Evolutionary conservation across 1,140 invertebrate genomes (phyloP), one percentile per base, ranked within the genome.

Genomic region (Tetragonula clypearis): DNA sequence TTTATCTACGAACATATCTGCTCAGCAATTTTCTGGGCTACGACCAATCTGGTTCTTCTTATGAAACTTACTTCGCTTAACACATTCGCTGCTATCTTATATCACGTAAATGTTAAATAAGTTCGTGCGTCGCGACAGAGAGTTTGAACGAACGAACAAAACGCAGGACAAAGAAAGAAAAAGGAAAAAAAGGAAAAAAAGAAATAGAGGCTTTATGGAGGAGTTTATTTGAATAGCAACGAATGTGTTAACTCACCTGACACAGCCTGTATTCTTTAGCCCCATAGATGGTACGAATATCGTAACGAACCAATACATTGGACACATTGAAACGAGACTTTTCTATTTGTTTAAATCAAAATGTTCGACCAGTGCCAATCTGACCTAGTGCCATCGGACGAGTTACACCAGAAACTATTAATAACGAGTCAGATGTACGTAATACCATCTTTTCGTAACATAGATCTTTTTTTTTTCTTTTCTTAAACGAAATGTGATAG

Each of bases 351-450:
- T 65, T 14, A n/a, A 49, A 71, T 41, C 21, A 19, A 56, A 69
- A 56, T 23, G 21, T 55, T 69, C n/a, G 26, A 69, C n/a, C 65
- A 71, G 79, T 80, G 79, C 79, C 79, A 80, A 80, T 72, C 14
- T 71, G 55, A 80, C 41, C 55, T 68, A 80, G 79, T 80, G 79
- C 68, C 66, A 80, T 80, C 58, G 68, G 21, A 55, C 12, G 41
- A 66, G 26, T 49, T 68, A 68, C 30, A 30, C 9, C 66, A 15
- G 65, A 1, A 17, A 66, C 41, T 49, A 49, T 49, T 49, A 49
- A n/a, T 62, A 62, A 62, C 60, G 23, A 62, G n/a, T 62, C 60
- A 23, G 23, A 62, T n/a, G n/a, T 62, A 74, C n/a, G 41, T 60
- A 23, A 30, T 14, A 30, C 6, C 26, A 14, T 77, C 14, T 49